phyloP scores from a whole-genome alignment of 92 coral and sea anemone species.

The Bergia sp. region DNA sequence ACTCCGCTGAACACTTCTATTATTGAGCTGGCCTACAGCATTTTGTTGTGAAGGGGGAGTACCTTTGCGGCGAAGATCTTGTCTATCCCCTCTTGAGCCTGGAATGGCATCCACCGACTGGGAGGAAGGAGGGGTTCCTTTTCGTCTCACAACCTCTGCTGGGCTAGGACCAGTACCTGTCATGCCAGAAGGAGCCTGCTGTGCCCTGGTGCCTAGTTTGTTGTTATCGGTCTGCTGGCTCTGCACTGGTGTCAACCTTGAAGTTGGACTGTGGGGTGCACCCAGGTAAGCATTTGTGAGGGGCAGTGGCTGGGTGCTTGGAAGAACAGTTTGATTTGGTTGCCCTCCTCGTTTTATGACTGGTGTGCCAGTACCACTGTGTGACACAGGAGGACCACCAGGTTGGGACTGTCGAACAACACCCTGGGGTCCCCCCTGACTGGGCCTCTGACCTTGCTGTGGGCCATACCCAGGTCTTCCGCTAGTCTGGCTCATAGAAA shows the following conservation, averaged over 20 bases:
- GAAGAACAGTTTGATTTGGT: neutral
- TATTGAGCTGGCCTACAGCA: conserved; percentile 20
- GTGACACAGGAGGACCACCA: conserved; percentile 31
- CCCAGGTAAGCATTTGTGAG: conserved; percentile 34
- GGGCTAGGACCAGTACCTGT: conserved; percentile 6
- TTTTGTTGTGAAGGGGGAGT: conserved; percentile 53
- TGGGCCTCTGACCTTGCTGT: conserved; percentile 27
- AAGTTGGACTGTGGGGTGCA: conserved; percentile 33
- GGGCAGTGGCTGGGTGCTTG: conserved; percentile 6
- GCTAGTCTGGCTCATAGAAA: conserved; percentile 16
- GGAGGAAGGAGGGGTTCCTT: conserved; percentile 25
- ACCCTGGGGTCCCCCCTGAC: conserved; percentile 24
- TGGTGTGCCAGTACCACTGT: conserved; percentile 24
- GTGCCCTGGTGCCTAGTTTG: conserved; percentile 14
- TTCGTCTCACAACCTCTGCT: neutral
- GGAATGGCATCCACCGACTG: neutral
- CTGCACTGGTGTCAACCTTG: conserved; percentile 1
- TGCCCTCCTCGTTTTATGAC: conserved; percentile 38
- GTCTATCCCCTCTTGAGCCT: conserved; percentile 19
- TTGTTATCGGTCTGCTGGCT: conserved; percentile 9
- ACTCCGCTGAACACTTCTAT: neutral
- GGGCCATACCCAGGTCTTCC: conserved; percentile 14
- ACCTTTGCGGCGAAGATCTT: conserved; percentile 17
- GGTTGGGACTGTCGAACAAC: conserved; percentile 11
- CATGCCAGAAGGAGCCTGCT: neutral